Conservation (phyloP, 53 echinoderm and acorn worm species). For the Holothuria leucospilota region DNA sequence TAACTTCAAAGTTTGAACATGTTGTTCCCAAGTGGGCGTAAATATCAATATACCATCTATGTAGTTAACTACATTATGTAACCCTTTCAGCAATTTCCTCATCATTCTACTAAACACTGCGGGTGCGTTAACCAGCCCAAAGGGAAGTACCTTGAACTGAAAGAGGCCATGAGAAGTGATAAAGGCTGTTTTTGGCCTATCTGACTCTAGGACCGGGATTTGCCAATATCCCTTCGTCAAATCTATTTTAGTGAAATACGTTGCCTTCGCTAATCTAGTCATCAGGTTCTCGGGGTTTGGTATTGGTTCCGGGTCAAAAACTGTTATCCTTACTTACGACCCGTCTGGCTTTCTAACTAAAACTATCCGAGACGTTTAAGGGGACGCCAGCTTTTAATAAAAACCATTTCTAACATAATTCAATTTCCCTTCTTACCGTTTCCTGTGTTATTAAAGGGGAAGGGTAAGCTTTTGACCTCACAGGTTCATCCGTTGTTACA, state of each 20-base stretch:
- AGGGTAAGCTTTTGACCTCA: slow-evolving; percentile 62
- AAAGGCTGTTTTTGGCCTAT: slow-evolving; percentile 50
- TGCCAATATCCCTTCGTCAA: slow-evolving; percentile 53
- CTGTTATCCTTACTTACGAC: slow-evolving; percentile 38
- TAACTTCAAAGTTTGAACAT: slow-evolving; percentile 16
- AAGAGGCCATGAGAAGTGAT: slow-evolving; percentile 32
- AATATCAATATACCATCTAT: slow-evolving; percentile 67
- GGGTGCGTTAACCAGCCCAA: slow-evolving; percentile 37
- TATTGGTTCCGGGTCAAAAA: slow-evolving; percentile 53
- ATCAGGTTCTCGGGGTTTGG: slow-evolving; percentile 27
- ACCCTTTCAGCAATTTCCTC: slow-evolving; percentile 48
- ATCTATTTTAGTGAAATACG: slow-evolving; percentile 46
- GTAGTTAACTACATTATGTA: slow-evolving; percentile 53
- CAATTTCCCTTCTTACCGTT: slow-evolving; percentile 43
- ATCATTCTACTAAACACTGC: slow-evolving; percentile 62
- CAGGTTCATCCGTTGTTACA: slow-evolving; percentile 50
- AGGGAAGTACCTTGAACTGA: slow-evolving; percentile 37
- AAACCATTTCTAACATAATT: slow-evolving; percentile 31
- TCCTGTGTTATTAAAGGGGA: slow-evolving; percentile 45
- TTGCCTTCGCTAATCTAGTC: not conserved
- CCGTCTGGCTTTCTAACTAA: slow-evolving; percentile 65
- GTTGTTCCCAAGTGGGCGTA: slow-evolving; percentile 64
- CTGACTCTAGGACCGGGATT: slow-evolving; percentile 15
- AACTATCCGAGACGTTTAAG: slow-evolving; percentile 72
- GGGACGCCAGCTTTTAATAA: slow-evolving; percentile 59